Evolutionary conservation across 2,113 vertebrate species (phyloP).

Genomic region (Carassius carassius): DNA sequence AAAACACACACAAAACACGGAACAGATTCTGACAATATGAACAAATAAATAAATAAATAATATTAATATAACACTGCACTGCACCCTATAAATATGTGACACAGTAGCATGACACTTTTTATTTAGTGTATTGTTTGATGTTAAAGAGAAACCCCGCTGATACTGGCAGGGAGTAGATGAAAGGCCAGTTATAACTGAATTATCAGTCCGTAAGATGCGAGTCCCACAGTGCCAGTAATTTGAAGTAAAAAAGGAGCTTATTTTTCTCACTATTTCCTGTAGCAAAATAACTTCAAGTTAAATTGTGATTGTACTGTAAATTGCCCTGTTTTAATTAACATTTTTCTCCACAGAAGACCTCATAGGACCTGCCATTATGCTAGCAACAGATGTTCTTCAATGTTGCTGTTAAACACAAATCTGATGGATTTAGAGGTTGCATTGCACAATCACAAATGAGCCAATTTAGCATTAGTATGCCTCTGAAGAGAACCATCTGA

Average conservation of each 20-base stretch:
- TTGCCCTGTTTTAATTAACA: conserved; percentile 31
- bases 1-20: too few relatives aligned
- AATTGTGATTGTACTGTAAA: conserved; percentile 41
- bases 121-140: not conserved
- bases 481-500: not conserved
- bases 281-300: not conserved
- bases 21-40: too few relatives aligned
- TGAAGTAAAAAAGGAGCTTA: conserved; percentile 17
- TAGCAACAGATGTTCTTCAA: conserved; percentile 46
- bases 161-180: conserved; percentile 13
- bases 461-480: conserved; percentile 19
- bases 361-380: conserved; percentile 37
- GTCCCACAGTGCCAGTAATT: conserved; percentile 24
- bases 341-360: conserved; percentile 35
- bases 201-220: conserved; percentile 18
- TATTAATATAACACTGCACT: not conserved
- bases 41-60: too few relatives aligned
- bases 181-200: conserved; percentile 8
- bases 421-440: conserved; percentile 10
- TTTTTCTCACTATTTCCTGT: not conserved
- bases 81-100: not conserved
- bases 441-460: conserved; percentile 17
- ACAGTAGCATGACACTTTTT: not conserved
- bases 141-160: not conserved
- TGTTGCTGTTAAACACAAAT: conserved; percentile 36